Evolutionary conservation across 2,113 vertebrate species (phyloP).

Genomic region (Pluvialis apricaria): DNA sequence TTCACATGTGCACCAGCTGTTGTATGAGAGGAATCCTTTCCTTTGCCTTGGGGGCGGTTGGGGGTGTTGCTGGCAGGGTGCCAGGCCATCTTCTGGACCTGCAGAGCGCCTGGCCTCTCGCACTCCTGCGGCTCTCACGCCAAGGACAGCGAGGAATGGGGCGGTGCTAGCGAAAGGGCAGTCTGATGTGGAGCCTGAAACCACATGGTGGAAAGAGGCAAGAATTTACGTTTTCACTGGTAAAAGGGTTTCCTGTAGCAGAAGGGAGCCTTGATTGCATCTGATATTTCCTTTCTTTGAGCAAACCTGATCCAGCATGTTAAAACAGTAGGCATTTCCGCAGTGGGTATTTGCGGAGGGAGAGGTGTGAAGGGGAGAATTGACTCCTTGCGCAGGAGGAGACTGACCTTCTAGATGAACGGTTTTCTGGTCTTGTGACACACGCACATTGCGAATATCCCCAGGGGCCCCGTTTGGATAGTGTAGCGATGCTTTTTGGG

Average conservation of each 20-base stretch:
- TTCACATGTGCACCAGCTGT: accelerated
- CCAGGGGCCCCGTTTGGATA: not conserved
- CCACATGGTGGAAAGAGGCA: not conserved
- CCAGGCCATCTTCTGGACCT: accelerated
- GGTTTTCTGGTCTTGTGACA: accelerated
- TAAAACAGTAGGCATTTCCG: not conserved
- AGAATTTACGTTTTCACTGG: not conserved
- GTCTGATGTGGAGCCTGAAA: not conserved
- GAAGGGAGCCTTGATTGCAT: not conserved
- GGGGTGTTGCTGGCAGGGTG: not conserved
- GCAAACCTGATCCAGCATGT: accelerated
- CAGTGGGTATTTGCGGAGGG: not conserved
- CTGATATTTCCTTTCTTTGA: not conserved
- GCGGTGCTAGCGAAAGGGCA: accelerated
- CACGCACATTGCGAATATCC: accelerated
- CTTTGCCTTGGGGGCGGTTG: not conserved
- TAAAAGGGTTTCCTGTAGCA: not conserved
- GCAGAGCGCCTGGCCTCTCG: accelerated
- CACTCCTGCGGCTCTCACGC: accelerated
- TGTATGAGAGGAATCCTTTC: not conserved
- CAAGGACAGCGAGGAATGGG: accelerated
- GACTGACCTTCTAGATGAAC: not conserved
- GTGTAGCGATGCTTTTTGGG: accelerated
- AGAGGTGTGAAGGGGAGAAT: accelerated
- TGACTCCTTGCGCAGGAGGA: accelerated